These are phyloP conservation scores for Dendrolimus pini DNA, from an alignment of 2,888 invertebrate species.

Conservation along the genomic window DNA sequence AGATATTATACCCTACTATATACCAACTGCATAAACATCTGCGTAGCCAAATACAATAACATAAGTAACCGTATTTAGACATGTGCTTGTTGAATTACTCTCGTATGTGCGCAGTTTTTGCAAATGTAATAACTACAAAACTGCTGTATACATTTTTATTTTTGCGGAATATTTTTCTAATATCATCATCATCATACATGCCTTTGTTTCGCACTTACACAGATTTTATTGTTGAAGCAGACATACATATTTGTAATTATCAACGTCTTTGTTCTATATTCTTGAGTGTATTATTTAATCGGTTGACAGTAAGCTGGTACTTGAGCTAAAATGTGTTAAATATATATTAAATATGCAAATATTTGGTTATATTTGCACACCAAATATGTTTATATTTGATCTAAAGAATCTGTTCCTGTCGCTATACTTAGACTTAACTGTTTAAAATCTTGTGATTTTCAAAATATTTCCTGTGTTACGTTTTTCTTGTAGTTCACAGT, in stretches of 20 bases:
- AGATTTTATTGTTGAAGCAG: background rate
- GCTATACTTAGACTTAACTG: too few species aligned
- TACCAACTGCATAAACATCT: constrained; percentile 36
- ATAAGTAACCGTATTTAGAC: constrained; percentile 28
- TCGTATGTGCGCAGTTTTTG: constrained; percentile 21
- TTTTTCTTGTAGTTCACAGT: too few species aligned
- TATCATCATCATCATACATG: constrained; percentile 9
- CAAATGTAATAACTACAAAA: constrained; percentile 20
- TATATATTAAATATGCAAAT: too few species aligned
- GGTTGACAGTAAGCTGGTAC: background rate
- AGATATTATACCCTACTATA: constrained; percentile 29
- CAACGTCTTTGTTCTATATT: background rate
- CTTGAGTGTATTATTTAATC: background rate
- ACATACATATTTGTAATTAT: background rate
- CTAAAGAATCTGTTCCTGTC: too few species aligned
- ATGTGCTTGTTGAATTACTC: constrained; percentile 30
- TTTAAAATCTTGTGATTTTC: too few species aligned
- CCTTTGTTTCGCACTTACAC: background rate
- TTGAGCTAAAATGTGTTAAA: too few species aligned
- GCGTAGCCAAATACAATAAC: background rate
- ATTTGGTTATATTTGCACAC: too few species aligned
- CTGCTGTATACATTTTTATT: constrained; percentile 2
- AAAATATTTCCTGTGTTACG: too few species aligned
- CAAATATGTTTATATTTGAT: too few species aligned
- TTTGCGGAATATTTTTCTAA: constrained; percentile 11